A percentile compares a stretch with the other conserved stretches of the same genome.
These are phyloP conservation scores for Brachirus orientalis DNA, from an alignment of 2,113 vertebrate species.

Conservation along the genomic window DNA sequence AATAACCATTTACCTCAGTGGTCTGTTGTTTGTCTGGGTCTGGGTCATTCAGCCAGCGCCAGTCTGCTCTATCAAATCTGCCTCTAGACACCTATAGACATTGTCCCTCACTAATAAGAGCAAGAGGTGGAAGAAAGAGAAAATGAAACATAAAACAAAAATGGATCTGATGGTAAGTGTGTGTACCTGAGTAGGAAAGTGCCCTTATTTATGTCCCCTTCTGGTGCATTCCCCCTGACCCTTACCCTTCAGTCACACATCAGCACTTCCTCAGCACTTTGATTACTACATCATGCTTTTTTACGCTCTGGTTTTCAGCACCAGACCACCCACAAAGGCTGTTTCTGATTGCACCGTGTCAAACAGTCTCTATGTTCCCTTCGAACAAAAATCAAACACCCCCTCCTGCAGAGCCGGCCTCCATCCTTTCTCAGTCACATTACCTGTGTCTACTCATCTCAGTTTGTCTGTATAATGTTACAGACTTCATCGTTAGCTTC, in stretches of 20 bases:
- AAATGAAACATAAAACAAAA: neutral
- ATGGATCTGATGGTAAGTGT: neutral
- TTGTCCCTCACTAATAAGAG: constrained; percentile 17
- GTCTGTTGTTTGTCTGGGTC: constrained; percentile 45
- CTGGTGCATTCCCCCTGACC: constrained; percentile 16
- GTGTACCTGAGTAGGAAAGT: constrained; percentile 19
- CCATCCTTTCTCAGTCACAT: constrained; percentile 32
- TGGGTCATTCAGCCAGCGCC: constrained; percentile 29
- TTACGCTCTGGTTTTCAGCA: neutral
- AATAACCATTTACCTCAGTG: constrained; percentile 43
- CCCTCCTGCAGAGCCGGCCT: neutral
- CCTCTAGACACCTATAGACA: constrained; percentile 7
- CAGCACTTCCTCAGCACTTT: constrained; percentile 33
- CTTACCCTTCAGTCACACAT: constrained; percentile 22
- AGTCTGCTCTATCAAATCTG: constrained; percentile 1
- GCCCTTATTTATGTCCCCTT: constrained; percentile 4
- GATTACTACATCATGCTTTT: constrained; percentile 25
- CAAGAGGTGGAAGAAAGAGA: constrained; percentile 12
- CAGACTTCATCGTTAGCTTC: constrained; percentile 26
- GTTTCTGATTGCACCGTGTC: constrained; percentile 14
- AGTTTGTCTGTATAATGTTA: constrained; percentile 24
- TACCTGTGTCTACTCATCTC: constrained; percentile 27
- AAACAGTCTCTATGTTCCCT: constrained; percentile 19
- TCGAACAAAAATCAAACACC: constrained; percentile 4
- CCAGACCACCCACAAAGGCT: constrained; percentile 40